Conservation (phyloP, 2,797 vertebrate species). For the Acanthis flammea region DNA sequence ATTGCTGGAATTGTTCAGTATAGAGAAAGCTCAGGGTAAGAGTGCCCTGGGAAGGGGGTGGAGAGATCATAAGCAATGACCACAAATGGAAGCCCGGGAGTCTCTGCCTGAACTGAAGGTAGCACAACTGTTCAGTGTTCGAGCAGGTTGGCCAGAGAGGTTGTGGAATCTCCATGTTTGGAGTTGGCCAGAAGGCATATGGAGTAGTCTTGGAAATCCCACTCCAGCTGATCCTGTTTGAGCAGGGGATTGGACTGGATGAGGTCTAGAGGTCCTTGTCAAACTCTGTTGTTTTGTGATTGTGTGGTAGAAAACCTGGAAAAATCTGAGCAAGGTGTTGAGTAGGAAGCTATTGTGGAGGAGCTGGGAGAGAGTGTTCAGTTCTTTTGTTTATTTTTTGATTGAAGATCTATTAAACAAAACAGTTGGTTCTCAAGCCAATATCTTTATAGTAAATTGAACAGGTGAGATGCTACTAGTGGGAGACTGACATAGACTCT, state of each 20-base stretch:
- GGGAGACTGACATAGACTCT: background rate
- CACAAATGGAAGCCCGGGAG: background rate
- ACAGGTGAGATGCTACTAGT: background rate
- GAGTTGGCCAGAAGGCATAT: background rate
- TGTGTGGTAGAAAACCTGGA: background rate
- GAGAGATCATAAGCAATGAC: background rate
- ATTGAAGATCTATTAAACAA: background rate
- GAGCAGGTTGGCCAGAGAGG: background rate
- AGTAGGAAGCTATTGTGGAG: background rate
- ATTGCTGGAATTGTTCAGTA: background rate
- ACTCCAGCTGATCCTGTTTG: background rate
- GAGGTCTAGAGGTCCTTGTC: background rate
- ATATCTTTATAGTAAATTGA: background rate
- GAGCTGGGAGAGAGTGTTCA: background rate
- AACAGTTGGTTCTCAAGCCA: background rate
- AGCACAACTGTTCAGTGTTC: background rate
- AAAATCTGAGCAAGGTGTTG: background rate
- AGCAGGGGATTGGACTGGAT: background rate
- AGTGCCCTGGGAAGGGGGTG: background rate
- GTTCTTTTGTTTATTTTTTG: background rate
- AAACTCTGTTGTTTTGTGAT: background rate
- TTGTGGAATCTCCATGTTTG: background rate
- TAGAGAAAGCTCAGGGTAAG: background rate
- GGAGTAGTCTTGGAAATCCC: background rate
- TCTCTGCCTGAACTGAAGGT: background rate